Evolutionary conservation across 2,113 vertebrate genomes (phyloP).

Genomic region (Peromyscus maniculatus): DNA sequence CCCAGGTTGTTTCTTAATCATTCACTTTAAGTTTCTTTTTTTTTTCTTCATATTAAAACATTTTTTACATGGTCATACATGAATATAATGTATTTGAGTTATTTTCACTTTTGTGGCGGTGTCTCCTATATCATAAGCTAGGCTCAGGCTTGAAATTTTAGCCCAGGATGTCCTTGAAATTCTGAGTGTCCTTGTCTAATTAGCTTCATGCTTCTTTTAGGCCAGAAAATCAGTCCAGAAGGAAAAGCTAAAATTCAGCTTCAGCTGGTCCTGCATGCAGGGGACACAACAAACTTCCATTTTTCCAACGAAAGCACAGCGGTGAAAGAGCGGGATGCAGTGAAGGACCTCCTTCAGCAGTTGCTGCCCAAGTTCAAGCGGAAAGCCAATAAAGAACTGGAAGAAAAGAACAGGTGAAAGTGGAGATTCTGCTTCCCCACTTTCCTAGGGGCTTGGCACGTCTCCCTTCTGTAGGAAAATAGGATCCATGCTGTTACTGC

Average conservation of each 20-base stretch:
- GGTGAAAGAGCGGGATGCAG: slow-evolving; percentile 95
- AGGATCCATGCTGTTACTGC: not conserved
- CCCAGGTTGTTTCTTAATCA: not conserved
- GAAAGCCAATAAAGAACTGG: slow-evolving; percentile 99
- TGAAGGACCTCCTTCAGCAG: slow-evolving; percentile 98
- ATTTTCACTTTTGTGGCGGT: not conserved
- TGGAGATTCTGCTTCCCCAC: not conserved
- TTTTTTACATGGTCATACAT: not conserved
- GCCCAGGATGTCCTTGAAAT: not conserved
- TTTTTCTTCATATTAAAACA: not conserved
- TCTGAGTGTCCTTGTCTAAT: slow-evolving; percentile 24
- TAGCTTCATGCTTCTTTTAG: slow-evolving; percentile 83
- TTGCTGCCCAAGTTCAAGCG: slow-evolving; percentile 98
- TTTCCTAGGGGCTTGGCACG: not conserved
- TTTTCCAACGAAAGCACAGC: slow-evolving; percentile 97
- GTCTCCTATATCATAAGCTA: not conserved
- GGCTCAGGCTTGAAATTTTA: not conserved
- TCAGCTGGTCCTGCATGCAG: slow-evolving; percentile 96
- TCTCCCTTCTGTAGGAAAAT: not conserved
- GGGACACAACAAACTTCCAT: slow-evolving; percentile 98
- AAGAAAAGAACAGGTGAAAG: slow-evolving; percentile 97
- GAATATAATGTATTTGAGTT: not conserved
- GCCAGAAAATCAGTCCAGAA: slow-evolving; percentile 99
- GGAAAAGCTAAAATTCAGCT: slow-evolving; percentile 99
- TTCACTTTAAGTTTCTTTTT: not conserved